A percentile compares a stretch with the other conserved stretches of the same genome.
Conservation (phyloP, 2,797 vertebrate genomes). For the Anniella stebbinsi region DNA sequence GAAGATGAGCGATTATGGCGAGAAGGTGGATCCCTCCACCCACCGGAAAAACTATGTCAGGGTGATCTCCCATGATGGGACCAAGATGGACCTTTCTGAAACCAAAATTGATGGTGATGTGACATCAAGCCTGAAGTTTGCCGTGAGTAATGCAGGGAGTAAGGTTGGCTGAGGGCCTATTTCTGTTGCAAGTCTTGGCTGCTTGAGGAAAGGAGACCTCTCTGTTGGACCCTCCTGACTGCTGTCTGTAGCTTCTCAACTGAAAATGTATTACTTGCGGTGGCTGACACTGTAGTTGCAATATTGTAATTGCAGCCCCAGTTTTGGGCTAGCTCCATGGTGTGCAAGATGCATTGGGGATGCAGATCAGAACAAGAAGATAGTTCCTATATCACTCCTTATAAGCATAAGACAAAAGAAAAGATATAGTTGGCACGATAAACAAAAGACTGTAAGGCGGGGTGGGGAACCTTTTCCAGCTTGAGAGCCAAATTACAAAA, state of each 20-base stretch:
- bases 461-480: not conserved
- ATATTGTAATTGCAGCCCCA: not conserved
- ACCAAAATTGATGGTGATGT: slow-evolving; percentile 88
- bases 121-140: slow-evolving; percentile 89
- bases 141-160: slow-evolving; percentile 78
- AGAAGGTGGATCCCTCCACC: slow-evolving; percentile 82
- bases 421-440: not conserved
- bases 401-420: not conserved
- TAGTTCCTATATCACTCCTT: not conserved
- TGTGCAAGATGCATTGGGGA: not conserved
- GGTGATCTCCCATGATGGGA: slow-evolving; percentile 84
- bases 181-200: not conserved
- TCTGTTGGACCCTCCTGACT: not conserved
- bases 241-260: not conserved
- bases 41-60: slow-evolving; percentile 88
- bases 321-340: not conserved
- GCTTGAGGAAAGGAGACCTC: not conserved
- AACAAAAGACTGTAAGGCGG: not conserved
- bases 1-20: slow-evolving; percentile 94
- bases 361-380: not conserved
- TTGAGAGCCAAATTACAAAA: not conserved
- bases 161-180: not conserved
- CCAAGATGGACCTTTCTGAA: slow-evolving; percentile 86
- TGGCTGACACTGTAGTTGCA: not conserved
- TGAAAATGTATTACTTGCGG: not conserved